A percentile compares a stretch with the other conserved stretches of the same genome.
phyloP scores from a whole-genome alignment of 2,888 invertebrate genomes.

The Athripsodes cinereus region DNA sequence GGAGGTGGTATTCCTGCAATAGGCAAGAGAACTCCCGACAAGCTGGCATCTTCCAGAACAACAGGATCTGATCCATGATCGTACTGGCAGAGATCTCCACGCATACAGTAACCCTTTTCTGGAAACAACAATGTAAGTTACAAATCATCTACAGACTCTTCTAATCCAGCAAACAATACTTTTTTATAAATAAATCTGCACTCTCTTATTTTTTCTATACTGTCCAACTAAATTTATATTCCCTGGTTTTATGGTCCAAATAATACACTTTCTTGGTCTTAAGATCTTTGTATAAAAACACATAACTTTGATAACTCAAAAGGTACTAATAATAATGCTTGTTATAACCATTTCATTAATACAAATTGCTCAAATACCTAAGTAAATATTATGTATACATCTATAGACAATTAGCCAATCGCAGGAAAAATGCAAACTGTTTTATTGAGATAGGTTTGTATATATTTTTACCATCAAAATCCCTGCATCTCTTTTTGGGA shows the following conservation, averaged over 20 bases:
- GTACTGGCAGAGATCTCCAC: constrained; percentile 93
- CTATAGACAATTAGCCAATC: not conserved
- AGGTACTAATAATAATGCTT: too few relatives aligned
- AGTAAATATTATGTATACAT: not conserved
- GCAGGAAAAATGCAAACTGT: not conserved
- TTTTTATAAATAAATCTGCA: too few relatives aligned
- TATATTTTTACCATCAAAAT: constrained; percentile 70
- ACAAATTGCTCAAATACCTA: too few relatives aligned
- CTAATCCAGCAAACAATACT: too few relatives aligned
- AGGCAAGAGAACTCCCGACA: constrained; percentile 38
- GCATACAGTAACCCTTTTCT: constrained; percentile 94
- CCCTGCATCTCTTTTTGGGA: constrained; percentile 69
- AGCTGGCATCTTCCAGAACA: constrained; percentile 78
- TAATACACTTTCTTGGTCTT: too few relatives aligned
- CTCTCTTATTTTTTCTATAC: too few relatives aligned
- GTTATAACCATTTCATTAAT: too few relatives aligned
- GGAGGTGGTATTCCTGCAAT: constrained; percentile 35
- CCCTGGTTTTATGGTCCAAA: too few relatives aligned
- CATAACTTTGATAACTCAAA: too few relatives aligned
- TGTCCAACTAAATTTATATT: too few relatives aligned
- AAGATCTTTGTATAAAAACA: too few relatives aligned
- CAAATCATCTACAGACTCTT: too few relatives aligned
- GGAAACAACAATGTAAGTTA: constrained; percentile 30
- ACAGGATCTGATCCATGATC: constrained; percentile 97
- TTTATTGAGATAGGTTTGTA: not conserved